Evolutionary conservation across 2,797 vertebrate species (phyloP).

Genomic region (Babyrousa celebensis): DNA sequence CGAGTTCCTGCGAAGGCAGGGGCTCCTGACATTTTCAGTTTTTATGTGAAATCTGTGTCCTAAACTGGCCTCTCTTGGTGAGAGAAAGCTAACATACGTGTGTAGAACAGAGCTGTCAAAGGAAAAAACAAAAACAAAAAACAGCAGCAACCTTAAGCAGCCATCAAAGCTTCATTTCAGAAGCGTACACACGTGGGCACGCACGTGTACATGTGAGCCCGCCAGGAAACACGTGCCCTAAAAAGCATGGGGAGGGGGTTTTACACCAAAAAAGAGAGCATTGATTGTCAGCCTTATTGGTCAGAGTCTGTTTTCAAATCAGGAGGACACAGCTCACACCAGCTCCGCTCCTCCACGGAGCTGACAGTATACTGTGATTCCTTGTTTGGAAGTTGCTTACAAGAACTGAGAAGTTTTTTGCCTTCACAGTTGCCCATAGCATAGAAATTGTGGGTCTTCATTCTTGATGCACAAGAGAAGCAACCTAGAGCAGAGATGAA

Average conservation of each 20-base stretch:
- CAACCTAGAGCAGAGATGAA: not conserved
- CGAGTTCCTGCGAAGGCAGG: not conserved
- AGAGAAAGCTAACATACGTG: not conserved
- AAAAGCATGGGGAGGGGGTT: not conserved
- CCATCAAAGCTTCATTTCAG: not conserved
- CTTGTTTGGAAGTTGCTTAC: not conserved
- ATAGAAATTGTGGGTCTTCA: conserved; percentile 19
- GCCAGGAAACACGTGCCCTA: not conserved
- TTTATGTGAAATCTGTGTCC: conserved; percentile 41
- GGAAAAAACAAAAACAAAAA: not conserved
- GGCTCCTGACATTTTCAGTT: not conserved
- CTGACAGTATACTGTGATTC: not conserved
- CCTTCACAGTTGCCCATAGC: conserved; percentile 25
- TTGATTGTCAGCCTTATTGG: not conserved
- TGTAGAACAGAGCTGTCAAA: not conserved
- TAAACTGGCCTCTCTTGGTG: not conserved
- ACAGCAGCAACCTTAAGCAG: not conserved
- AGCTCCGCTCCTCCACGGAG: not conserved
- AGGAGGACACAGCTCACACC: not conserved
- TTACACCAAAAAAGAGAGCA: not conserved
- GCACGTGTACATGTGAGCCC: not conserved
- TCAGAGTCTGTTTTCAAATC: not conserved
- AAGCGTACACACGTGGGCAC: too few species aligned
- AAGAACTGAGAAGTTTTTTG: not conserved
- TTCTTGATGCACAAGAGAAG: not conserved